Evolutionary conservation across 53 echinoderm and acorn worm species (phyloP).

Genomic region (Paelopatides confundens): DNA sequence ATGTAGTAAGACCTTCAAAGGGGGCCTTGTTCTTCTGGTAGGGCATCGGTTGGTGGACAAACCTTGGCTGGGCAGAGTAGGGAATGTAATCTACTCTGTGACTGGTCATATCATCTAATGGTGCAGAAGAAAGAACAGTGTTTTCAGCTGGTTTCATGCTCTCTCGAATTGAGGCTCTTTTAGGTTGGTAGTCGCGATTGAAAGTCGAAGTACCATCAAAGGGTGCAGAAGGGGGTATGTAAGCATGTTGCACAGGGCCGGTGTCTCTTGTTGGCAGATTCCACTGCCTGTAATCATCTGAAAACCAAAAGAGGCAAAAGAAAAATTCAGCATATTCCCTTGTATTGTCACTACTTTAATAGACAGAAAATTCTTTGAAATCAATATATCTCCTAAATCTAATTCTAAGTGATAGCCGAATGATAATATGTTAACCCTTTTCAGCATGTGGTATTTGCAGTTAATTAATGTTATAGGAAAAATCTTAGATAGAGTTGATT

Average conservation of each 20-base stretch:
- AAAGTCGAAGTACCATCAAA: conserved; percentile 95
- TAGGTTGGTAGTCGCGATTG: conserved; percentile 88
- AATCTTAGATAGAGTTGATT: too few relatives aligned
- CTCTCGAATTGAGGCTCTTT: conserved; percentile 70
- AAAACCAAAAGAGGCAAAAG: background rate
- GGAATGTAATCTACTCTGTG: conserved; percentile 88
- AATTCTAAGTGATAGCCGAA: too few relatives aligned
- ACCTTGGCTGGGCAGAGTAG: conserved; percentile 77
- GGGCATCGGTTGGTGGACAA: conserved; percentile 61
- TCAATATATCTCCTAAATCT: background rate
- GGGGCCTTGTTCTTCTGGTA: conserved; percentile 85
- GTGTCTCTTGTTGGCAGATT: conserved; percentile 77
- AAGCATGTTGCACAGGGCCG: conserved; percentile 69
- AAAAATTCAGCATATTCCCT: background rate
- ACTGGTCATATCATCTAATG: conserved; percentile 91
- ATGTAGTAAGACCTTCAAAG: conserved; percentile 89
- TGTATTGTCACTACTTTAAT: background rate
- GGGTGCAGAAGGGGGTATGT: conserved; percentile 84
- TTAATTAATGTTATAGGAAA: too few relatives aligned
- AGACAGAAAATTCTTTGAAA: background rate
- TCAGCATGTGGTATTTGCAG: too few relatives aligned
- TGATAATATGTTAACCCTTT: too few relatives aligned
- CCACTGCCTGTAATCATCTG: conserved; percentile 98
- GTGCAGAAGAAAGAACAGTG: conserved; percentile 74
- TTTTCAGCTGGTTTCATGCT: conserved; percentile 88